Evolutionary conservation across 2,113 vertebrate species (phyloP).

Genomic region (rabbit (Oryctolagus cuniculus)): mOryCun1.1 NC_091442.1:33758501-33759000

Average conservation of each 20-base stretch:
- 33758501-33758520: not conserved
- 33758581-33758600: not conserved
- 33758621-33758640: not conserved
- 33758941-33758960: conserved; percentile 70
- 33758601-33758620: not conserved
- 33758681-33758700: not conserved
- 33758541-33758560: not conserved
- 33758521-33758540: conserved; percentile 26
- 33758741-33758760: not conserved
- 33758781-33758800: conserved; percentile 21
- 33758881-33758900: conserved; percentile 54
- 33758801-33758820: not conserved
- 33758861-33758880: conserved; percentile 54
- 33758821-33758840: not conserved
- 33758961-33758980: conserved; percentile 69
- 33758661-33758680: not conserved
- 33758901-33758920: conserved; percentile 55
- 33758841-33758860: not conserved
- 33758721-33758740: not conserved
- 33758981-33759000: conserved; percentile 80
- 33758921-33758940: conserved; percentile 70
- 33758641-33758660: not conserved
- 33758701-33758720: not conserved
- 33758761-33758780: conserved; percentile 6
- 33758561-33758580: not conserved